Conservation (phyloP, 2,888 invertebrate genomes). For the Cantharis rustica region DNA sequence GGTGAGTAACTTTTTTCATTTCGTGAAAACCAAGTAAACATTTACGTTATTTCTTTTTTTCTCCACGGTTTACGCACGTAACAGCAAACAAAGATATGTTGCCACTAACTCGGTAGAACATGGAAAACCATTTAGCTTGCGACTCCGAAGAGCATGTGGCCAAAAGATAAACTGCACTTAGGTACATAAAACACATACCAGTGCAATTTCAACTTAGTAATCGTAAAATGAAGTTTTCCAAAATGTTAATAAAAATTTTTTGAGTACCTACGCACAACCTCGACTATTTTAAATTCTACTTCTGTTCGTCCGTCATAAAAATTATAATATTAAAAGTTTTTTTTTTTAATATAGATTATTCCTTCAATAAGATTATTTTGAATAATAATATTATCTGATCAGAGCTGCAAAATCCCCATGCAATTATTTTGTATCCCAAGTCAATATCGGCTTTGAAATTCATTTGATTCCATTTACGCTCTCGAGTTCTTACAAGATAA, state of each 20-base stretch:
- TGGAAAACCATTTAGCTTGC: constrained; percentile 42
- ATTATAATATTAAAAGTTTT: constrained; percentile 26
- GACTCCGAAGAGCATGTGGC: constrained; percentile 31
- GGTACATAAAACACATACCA: constrained; percentile 22
- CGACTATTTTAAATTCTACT: not conserved
- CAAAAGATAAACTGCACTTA: constrained; percentile 33
- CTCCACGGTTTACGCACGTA: constrained; percentile 38
- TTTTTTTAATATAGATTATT: constrained; percentile 14
- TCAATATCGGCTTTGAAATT: constrained; percentile 44
- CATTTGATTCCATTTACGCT: constrained; percentile 35
- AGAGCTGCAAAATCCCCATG: constrained; percentile 42
- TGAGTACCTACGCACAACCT: not conserved
- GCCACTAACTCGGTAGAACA: constrained; percentile 42
- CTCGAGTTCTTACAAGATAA: constrained; percentile 21
- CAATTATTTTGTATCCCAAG: constrained; percentile 50
- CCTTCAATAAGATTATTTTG: constrained; percentile 28
- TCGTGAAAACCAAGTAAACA: constrained; percentile 35
- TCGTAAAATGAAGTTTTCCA: constrained; percentile 16
- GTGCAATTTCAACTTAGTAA: constrained; percentile 18
- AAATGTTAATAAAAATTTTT: constrained; percentile 5
- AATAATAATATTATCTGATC: constrained; percentile 41
- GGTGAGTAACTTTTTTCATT: constrained; percentile 37
- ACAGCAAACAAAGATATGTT: constrained; percentile 43
- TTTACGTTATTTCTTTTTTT: constrained; percentile 37
- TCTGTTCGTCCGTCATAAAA: constrained; percentile 10